Evolutionary conservation across 2,113 vertebrate species (phyloP).

Genomic region (Stomatorhinus ivindoensis): DNA sequence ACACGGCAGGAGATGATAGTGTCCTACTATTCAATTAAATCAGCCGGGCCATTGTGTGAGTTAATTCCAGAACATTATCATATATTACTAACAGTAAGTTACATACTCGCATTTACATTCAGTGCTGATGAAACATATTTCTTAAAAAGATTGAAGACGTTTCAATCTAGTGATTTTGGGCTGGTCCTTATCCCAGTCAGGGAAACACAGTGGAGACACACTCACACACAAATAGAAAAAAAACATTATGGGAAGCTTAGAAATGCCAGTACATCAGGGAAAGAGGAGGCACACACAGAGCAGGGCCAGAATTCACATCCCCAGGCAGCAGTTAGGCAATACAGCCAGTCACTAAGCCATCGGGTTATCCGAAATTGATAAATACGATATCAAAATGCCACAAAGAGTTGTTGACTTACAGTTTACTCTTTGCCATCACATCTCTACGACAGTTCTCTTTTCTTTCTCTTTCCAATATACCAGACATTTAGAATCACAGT

Average conservation of each 20-base stretch:
- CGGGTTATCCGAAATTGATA: not conserved
- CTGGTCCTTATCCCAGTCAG: not conserved
- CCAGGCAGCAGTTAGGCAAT: not conserved
- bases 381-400: not conserved
- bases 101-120: not conserved
- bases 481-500: not conserved
- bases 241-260: not conserved
- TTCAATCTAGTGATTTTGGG: not conserved
- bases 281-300: not conserved
- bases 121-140: not conserved
- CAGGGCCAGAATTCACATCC: not conserved
- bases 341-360: not conserved
- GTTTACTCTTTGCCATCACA: not conserved
- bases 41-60: not conserved
- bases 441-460: not conserved
- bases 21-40: not conserved
- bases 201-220: not conserved
- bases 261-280: not conserved
- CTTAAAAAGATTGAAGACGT: not conserved
- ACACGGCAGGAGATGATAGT: not conserved
- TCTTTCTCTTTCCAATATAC: not conserved
- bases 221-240: not conserved
- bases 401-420: not conserved
- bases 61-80: constrained; percentile 8
- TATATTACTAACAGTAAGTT: not conserved